Percentiles rank a stretch among this genome's conserved stretches.
phyloP scores from a whole-genome alignment of 2,113 vertebrate genomes.

The Barbus barbus region DNA sequence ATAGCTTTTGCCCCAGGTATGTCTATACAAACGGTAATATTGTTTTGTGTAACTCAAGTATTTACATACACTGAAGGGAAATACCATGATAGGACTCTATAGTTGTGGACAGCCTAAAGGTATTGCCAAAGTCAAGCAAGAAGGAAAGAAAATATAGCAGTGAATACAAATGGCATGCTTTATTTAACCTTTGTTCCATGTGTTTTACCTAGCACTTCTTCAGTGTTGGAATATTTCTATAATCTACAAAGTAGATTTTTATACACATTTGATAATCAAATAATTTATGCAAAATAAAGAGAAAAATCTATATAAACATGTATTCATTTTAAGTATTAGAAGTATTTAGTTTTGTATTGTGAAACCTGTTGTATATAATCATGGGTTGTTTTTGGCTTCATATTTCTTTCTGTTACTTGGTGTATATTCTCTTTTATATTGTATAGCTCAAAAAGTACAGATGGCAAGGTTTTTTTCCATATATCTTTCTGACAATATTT shows the following conservation, averaged over 20 bases:
- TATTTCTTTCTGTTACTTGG: constrained; percentile 5
- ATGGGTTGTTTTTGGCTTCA: constrained; percentile 17
- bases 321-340: constrained; percentile 54
- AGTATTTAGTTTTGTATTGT: constrained; percentile 60
- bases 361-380: constrained; percentile 31
- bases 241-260: constrained; percentile 95
- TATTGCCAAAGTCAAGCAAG: constrained; percentile 23
- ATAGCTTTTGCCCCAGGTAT: neutral
- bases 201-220: constrained; percentile 76
- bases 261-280: constrained; percentile 92
- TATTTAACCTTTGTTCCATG: constrained; percentile 41
- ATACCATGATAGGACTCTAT: neutral
- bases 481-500: constrained; percentile 13
- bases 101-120: neutral
- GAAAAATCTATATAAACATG: constrained; percentile 59
- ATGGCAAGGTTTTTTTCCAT: neutral
- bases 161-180: constrained; percentile 7
- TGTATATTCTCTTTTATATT: neutral
- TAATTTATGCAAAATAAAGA: constrained; percentile 73
- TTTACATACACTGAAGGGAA: constrained; percentile 19
- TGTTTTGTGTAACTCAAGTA: no score
- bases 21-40: neutral
- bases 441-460: neutral
- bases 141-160: constrained; percentile 5
- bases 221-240: constrained; percentile 80